phyloP scores from a whole-genome alignment of 2,888 invertebrate species.

The Drosophila tanythrix region DNA sequence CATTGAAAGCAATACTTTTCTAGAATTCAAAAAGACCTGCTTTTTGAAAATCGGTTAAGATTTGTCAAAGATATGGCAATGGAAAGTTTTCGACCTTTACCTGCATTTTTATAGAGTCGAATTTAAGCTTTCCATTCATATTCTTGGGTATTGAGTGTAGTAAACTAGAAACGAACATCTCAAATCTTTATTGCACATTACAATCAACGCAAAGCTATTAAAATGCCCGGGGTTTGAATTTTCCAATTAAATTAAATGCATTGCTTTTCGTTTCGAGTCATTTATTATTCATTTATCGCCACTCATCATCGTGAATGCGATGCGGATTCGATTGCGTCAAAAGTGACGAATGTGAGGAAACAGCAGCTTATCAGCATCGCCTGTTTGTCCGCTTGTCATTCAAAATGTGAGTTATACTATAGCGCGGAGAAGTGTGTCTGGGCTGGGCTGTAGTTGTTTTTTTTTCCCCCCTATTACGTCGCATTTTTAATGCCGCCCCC shows the following conservation, averaged over 20 bases:
- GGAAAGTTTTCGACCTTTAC: neutral
- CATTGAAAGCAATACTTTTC: too few relatives aligned
- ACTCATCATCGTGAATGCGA: slow-evolving; percentile 40
- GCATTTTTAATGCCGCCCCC: slow-evolving; percentile 25
- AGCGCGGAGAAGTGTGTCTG: neutral
- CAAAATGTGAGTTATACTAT: slow-evolving; percentile 26
- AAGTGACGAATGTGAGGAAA: slow-evolving; percentile 52
- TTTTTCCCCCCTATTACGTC: slow-evolving; percentile 45
- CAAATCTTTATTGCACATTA: slow-evolving; percentile 5
- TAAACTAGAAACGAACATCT: neutral
- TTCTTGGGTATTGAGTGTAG: neutral
- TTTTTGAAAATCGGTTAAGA: neutral
- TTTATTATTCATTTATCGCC: slow-evolving; percentile 58
- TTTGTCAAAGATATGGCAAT: neutral
- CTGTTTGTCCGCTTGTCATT: slow-evolving; percentile 43
- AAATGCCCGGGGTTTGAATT: slow-evolving; percentile 51
- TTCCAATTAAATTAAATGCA: slow-evolving; percentile 35
- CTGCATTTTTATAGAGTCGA: neutral
- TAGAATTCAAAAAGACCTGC: neutral
- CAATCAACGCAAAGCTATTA: slow-evolving; percentile 12
- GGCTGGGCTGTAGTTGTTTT: slow-evolving; percentile 4
- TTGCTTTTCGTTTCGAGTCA: slow-evolving; percentile 11
- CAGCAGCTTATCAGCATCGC: slow-evolving; percentile 52
- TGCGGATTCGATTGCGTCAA: slow-evolving; percentile 42
- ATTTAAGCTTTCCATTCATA: neutral